Evolutionary conservation across 2,888 invertebrate genomes (phyloP), one percentile per base, ranked within the genome.

Genomic region (Drosophila paracracens): DNA sequence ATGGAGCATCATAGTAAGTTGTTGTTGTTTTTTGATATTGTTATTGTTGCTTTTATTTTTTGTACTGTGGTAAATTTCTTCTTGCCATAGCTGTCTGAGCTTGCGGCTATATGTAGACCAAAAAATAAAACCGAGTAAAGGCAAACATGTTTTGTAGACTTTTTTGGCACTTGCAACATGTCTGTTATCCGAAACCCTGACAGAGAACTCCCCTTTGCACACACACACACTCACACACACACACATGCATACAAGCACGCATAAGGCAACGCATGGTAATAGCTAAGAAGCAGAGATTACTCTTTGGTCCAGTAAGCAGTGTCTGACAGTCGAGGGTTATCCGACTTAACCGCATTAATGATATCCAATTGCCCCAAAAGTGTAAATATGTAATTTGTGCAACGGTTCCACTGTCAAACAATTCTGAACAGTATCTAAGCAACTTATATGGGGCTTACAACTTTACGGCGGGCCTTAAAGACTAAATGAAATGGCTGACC

Each of bases 291-390:
- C 31, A 64, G 54, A 64, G 54, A 54, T 67, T 36, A 36, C 53
- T 25, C 21, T 51, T 62, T 27, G 64, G 74, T 51, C 29, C 63
- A 57, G 63, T 60, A 77, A 70, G 62, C 59, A 60, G 59, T 29
- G 52, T 36, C 71, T 58, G 72, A 60, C 72, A 81, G 70, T 54
- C 63, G 57, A 25, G 69, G 74, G 74, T 73, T 80, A 82, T 69
- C 71, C 76, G 74, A 69, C 67, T 89, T 75, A 89, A 89, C 87
- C 84, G 54, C 83, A 89, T 81, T 87, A 87, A 89, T 81, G 81
- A 70, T 83, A 70, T 69, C 77, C 72, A 68, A 64, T 57, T 54
- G 60, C 65, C 29, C 36, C 33, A 16, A 67, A 68, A 76, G 69
- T 71, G 65, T 57, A 74, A 87, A 83, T 75, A 74, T 74, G 76